Base-by-base conservation (phyloP, 2,797 vertebrate genomes). In the Bradypus variegatus region DNA sequence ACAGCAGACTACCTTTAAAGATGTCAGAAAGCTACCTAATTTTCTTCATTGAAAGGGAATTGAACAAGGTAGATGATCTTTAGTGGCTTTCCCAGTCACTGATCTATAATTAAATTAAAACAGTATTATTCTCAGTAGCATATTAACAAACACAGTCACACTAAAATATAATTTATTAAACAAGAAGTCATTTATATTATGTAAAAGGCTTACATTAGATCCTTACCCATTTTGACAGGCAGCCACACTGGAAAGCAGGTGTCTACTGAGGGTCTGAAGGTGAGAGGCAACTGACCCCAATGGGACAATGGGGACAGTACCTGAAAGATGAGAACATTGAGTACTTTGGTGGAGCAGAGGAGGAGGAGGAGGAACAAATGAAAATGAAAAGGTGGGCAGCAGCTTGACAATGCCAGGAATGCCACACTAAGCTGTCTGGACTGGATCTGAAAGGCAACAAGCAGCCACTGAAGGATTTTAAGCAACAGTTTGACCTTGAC, bases 401-500 rank as follows among this genome's bases (percentile, higher is more conserved):
- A 31, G 33, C 18, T 16, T 77, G 45, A 38, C n/a, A 13, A 36
- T 78, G 89, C 55, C 72, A 89, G 48, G 65, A 86, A 78, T 53
- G 45, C 36, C 94, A 64, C 4, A 36, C 41, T 64, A 60, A 77
- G 69, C 55, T 36, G 55, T 81, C 75, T 90, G 79, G 82, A 72
- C 67, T 60, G 76, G 72, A 82, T 65, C 79, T 55, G 50, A 81
- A 86, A 84, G 62, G 80, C 80, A 69, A 64, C 2, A 25, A 92
- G 64, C 79, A 70, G 72, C 31, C 94, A 80, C 11, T 86, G 87
- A 93, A 84, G 72, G 48, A 55, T 89, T 94, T 84, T 65, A 85
- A 91, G 79, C 72, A 41, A 65, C 33, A 79, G 75, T 78, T 53
- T 95, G 93, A 95, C 96, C 93, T 79, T 87, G 94, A 95, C 94